Evolutionary conservation across 2,797 vertebrate species (phyloP).

Genomic region (Pantherophis alleghaniensis): DNA sequence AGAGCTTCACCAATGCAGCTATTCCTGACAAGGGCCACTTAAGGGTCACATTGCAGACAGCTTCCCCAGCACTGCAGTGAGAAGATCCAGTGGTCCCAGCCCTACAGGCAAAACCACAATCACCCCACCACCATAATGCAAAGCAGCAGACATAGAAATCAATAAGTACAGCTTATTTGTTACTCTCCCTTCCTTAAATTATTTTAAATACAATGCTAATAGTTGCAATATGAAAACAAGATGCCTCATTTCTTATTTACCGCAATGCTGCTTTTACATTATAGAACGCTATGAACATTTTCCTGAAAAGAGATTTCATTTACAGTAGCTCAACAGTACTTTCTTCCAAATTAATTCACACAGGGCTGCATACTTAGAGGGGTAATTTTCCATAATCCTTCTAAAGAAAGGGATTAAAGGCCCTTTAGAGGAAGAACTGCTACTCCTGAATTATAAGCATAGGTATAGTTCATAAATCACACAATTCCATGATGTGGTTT

Average conservation of each 20-base stretch:
- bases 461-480: background rate
- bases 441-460: background rate
- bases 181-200: background rate
- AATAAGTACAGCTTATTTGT: background rate
- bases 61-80: background rate
- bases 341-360: background rate
- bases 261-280: background rate
- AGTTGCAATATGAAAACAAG: background rate
- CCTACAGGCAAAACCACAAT: background rate
- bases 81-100: no score
- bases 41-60: background rate
- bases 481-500: background rate
- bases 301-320: background rate
- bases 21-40: background rate
- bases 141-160: background rate
- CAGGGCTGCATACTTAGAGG: background rate
- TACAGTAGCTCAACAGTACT: background rate
- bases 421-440: background rate
- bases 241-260: background rate
- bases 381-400: background rate
- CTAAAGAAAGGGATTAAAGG: background rate
- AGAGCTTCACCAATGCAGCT: background rate
- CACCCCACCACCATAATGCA: background rate
- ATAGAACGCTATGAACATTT: background rate
- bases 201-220: background rate